Base-by-base conservation (phyloP, 2,113 vertebrate genomes). In the Phainopepla nitens region DNA sequence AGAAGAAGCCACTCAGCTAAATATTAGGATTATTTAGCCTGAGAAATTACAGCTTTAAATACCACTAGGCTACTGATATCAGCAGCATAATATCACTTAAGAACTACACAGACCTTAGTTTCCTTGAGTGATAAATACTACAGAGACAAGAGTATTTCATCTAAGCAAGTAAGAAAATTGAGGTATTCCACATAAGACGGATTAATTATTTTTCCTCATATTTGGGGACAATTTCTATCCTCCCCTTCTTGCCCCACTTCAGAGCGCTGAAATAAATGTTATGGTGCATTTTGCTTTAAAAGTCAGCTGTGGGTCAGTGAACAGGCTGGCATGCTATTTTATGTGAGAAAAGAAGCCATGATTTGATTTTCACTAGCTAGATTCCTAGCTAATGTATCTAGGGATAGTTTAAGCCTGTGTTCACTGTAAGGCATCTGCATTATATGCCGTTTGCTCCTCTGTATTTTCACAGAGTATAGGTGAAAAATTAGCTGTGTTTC, bases 341-440 rank as follows among this genome's bases (percentile, higher is more conserved):
- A 94, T 81, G 83, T 68, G 69, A 72, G 68, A 93, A 93, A 97
- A 94, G 33, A 89, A 58, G 19, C 70, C 94, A 83, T 73, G 76
- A 91, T 94, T 97, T 95, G 96, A 97, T 97, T 96, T 97, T 95
- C 86, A 86, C 77, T 94, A 70, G 28, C 87, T 90, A 96, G 75
- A 89, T 93, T 98, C 57, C 64, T 50, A 92, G 76, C 47, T 95
- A 95, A 95, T 80, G 66, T 96, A 92, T 91, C 96, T 93, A 62
- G 93, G 90, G 76, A 95, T 71, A 60, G 27, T 86, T 80, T 87
- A 96, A 82, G 68, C 61, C 56, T 61, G 57, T 45, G 61, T 93
- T 94, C 82, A 75, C 27, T 90, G 29, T 85, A 84, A 96, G 86
- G 94, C 71, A 93, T 91, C 94, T 94, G 76, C 49, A 89, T 79